A percentile compares a stretch with the other conserved stretches of the same genome.
phyloP scores from a whole-genome alignment of 2,113 vertebrate species.

The Tiliqua scincoides region DNA sequence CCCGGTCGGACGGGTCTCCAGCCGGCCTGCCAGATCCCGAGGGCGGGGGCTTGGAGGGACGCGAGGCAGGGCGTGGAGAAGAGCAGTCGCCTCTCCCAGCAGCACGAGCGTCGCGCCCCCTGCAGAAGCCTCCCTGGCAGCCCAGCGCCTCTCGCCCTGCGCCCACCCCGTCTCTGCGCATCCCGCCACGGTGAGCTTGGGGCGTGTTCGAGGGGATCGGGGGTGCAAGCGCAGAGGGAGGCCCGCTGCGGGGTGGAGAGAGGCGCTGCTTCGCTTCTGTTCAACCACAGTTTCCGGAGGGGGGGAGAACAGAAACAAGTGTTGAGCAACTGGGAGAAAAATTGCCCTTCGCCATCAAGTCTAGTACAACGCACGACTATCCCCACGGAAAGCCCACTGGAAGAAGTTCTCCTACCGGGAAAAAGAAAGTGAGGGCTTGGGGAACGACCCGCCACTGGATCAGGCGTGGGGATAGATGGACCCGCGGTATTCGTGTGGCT shows the following conservation, averaged over 20 bases:
- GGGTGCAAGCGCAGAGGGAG: too few relatives aligned
- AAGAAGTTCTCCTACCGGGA: too few relatives aligned
- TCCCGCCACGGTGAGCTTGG: not conserved
- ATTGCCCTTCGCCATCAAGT: not conserved
- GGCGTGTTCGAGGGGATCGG: not conserved
- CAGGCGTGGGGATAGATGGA: too few relatives aligned
- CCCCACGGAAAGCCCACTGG: accelerated
- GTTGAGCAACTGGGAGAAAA: not conserved
- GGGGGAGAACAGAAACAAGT: not conserved
- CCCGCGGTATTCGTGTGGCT: too few relatives aligned
- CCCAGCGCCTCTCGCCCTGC: not conserved
- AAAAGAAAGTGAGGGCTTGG: too few relatives aligned
- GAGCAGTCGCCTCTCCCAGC: not conserved
- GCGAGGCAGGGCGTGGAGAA: not conserved
- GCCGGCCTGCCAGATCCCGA: too few relatives aligned
- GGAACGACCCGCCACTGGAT: too few relatives aligned
- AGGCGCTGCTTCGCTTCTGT: not conserved
- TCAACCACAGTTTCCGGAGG: too few relatives aligned
- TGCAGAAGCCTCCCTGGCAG: not conserved
- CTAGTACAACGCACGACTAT: too few relatives aligned
- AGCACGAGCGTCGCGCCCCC: not conserved
- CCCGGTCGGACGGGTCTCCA: too few relatives aligned
- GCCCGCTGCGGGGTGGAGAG: not conserved
- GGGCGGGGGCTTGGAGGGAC: not conserved
- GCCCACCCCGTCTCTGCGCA: too few relatives aligned